Conservation (phyloP, 2,797 vertebrate genomes). For the Clarias platycephalus region DNA sequence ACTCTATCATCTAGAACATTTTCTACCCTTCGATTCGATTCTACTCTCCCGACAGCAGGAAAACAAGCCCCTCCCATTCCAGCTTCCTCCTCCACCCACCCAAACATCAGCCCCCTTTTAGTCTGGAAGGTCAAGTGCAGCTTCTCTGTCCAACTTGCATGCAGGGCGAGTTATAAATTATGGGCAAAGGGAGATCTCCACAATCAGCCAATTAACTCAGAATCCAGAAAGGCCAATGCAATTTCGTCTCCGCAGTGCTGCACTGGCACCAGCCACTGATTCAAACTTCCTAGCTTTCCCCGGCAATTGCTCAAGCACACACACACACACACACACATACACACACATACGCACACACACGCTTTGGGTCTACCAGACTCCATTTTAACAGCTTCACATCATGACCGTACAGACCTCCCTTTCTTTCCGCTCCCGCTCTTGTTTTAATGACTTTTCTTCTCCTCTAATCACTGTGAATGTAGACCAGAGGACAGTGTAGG, state of each 20-base stretch:
- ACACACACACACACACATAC: slow-evolving; percentile 14
- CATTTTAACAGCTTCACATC: slow-evolving; percentile 41
- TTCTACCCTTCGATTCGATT: not conserved
- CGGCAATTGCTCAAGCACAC: slow-evolving; percentile 24
- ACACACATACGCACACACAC: not conserved
- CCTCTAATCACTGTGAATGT: slow-evolving; percentile 43
- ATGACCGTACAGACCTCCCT: slow-evolving; percentile 36
- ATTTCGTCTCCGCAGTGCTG: slow-evolving; percentile 64
- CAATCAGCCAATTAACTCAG: slow-evolving; percentile 75
- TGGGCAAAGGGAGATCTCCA: slow-evolving; percentile 61
- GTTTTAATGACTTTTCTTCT: slow-evolving; percentile 41
- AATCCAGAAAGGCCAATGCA: slow-evolving; percentile 71
- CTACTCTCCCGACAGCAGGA: not conserved
- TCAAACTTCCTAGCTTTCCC: slow-evolving; percentile 57
- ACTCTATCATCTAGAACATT: not conserved
- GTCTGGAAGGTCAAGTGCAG: slow-evolving; percentile 64
- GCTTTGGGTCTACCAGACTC: slow-evolving; percentile 16
- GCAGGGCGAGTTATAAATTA: slow-evolving; percentile 71
- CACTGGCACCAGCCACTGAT: slow-evolving; percentile 65
- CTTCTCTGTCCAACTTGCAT: slow-evolving; percentile 61
- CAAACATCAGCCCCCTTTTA: slow-evolving; percentile 50
- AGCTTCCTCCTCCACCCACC: slow-evolving; percentile 12
- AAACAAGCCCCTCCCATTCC: slow-evolving; percentile 9
- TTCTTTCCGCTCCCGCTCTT: slow-evolving; percentile 16
- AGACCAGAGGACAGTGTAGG: slow-evolving; percentile 32